Percentiles rank a stretch among this genome's conserved stretches.
Evolutionary conservation across 2,888 invertebrate genomes (phyloP).

Genomic region (Calliopum simillimum): DNA sequence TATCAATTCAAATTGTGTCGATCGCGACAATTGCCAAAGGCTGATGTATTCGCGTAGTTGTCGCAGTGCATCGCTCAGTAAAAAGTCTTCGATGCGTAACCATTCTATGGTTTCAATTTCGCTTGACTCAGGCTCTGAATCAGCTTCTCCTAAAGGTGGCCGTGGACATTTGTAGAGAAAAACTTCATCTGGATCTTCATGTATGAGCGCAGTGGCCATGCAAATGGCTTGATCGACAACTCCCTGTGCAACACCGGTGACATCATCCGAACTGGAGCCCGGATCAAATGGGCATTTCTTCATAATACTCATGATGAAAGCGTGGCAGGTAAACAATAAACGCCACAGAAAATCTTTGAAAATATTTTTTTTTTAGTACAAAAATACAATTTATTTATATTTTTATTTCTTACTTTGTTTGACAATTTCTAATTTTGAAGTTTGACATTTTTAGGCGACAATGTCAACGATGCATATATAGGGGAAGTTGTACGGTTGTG

Average conservation of each 20-base stretch:
- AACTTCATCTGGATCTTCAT: slow-evolving; percentile 49
- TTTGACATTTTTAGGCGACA: too few species aligned
- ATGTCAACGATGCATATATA: too few species aligned
- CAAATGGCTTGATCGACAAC: slow-evolving; percentile 46
- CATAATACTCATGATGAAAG: too few species aligned
- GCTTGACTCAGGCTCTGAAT: background rate
- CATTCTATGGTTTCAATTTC: slow-evolving; percentile 39
- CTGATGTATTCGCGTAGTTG: slow-evolving; percentile 55
- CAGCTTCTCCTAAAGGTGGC: background rate
- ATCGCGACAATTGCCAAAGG: slow-evolving; percentile 56
- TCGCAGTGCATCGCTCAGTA: slow-evolving; percentile 46
- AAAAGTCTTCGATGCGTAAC: slow-evolving; percentile 51
- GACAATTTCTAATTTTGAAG: too few species aligned
- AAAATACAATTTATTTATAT: background rate
- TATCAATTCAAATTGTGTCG: slow-evolving; percentile 57
- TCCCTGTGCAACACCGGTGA: background rate
- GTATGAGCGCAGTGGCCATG: slow-evolving; percentile 49
- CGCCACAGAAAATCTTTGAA: background rate
- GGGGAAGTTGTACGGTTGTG: too few species aligned
- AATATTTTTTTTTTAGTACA: slow-evolving; percentile 13
- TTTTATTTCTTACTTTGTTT: background rate
- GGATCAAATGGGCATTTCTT: background rate
- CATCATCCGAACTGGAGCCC: background rate
- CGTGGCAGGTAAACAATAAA: background rate
- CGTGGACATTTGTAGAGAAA: slow-evolving; percentile 53